Evolutionary conservation across 2,888 invertebrate species (phyloP), one percentile per base, ranked within the genome.

Genomic region (Marasmarcha lunaedactyla): DNA sequence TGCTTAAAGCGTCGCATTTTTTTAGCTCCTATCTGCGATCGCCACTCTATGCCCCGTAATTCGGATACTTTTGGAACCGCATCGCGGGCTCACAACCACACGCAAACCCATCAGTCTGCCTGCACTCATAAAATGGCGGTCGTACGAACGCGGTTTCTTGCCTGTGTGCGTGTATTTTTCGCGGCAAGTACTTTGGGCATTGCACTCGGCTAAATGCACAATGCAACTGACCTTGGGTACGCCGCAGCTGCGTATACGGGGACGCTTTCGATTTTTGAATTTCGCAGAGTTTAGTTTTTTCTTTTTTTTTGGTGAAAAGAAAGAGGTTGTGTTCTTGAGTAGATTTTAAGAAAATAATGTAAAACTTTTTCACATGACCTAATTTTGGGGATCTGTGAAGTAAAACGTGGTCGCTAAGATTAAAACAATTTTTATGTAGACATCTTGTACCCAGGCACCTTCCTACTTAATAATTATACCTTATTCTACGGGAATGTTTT

Each of bases 171-270:
- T 55, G 52, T 59, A 64, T 64, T 72, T 67, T 72, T 77, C 69
- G 66, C 61, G 63, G 30, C 30, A 30, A n/a, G 11, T 11, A 30
- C 61, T 71, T 78, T 81, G 78, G 79, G 73, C 79, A 73, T 73
- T 78, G 79, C 78, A 78, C 79, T 71, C 72, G 51, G 49, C 30
- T n/a, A 30, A 30, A 30, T 30, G 56, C 63, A 69, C 68, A 69
- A 71, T 69, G 73, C 64, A 74, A 78, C 72, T 77, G 79, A 81
- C 79, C 79, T 77, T 77, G 59, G 63, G 43, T 57, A 61, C 9
- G 3, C 51, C 59, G 76, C 78, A 81, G 81, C 79, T 79, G 78
- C 72, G 55, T 56, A 45, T 43, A 54, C 46, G 51, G 53, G 58
- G 61, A 60, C 38, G 44, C 42, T 50, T 48, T 50, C 51, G 55